These are phyloP conservation scores for Tenebrio molitor DNA, from an alignment of 1,140 invertebrate species.

Conservation along the genomic window DNA sequence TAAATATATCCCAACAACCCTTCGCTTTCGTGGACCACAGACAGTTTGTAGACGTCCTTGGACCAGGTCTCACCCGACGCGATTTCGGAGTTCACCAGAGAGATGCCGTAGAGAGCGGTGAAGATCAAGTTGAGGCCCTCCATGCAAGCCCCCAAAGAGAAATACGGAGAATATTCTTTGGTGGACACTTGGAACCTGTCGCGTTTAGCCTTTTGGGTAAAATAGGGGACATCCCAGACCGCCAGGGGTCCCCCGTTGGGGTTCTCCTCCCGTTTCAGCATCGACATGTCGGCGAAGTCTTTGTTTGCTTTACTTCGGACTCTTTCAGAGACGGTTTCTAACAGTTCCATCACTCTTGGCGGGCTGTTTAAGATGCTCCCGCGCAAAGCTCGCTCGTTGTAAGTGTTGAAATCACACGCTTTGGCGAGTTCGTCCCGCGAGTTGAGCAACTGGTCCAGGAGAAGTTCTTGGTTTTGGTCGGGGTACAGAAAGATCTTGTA, in stretches of 20 bases:
- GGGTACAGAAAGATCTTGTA: slow-evolving; percentile 90
- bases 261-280: slow-evolving; percentile 77
- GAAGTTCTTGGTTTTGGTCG: slow-evolving; percentile 80
- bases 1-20: slow-evolving; percentile 94
- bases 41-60: slow-evolving; percentile 89
- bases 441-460: slow-evolving; percentile 80
- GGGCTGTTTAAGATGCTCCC: slow-evolving; percentile 89
- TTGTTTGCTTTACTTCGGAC: slow-evolving; percentile 74
- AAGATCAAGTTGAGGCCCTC: slow-evolving; percentile 93
- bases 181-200: slow-evolving; percentile 77
- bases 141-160: slow-evolving; percentile 96
- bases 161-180: slow-evolving; percentile 87
- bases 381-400: slow-evolving; percentile 89
- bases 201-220: slow-evolving; percentile 79
- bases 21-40: slow-evolving; percentile 83
- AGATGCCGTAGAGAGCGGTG: slow-evolving; percentile 84
- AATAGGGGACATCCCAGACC: slow-evolving; percentile 91
- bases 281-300: slow-evolving; percentile 82
- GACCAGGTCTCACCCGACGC: slow-evolving; percentile 86
- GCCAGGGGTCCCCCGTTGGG: slow-evolving; percentile 70
- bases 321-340: slow-evolving; percentile 81
- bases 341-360: slow-evolving; percentile 82
- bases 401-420: slow-evolving; percentile 90
- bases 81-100: slow-evolving; percentile 78
- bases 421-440: slow-evolving; percentile 83